Conservation (phyloP, 53 echinoderm and acorn worm species). For the Paracentrotus lividus region DNA sequence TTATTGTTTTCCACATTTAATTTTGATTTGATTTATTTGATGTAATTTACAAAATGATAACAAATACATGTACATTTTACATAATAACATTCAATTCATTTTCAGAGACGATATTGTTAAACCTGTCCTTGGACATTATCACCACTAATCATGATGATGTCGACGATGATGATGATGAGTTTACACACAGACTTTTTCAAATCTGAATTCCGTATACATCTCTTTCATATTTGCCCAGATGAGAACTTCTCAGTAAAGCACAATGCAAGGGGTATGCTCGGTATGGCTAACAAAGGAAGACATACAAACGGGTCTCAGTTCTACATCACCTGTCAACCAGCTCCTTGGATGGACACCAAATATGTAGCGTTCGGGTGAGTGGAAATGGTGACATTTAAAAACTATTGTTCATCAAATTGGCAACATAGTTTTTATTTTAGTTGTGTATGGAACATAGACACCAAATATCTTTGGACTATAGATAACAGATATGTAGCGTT, state of each 20-base stretch:
- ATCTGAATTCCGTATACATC: too few relatives aligned
- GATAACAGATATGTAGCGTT: conserved; percentile 96
- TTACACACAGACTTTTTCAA: too few relatives aligned
- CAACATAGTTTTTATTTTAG: not conserved
- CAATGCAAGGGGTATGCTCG: conserved; percentile 87
- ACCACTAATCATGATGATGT: too few relatives aligned
- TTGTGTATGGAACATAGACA: not conserved
- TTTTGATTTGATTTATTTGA: too few relatives aligned
- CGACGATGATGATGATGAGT: too few relatives aligned
- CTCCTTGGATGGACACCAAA: conserved; percentile 99
- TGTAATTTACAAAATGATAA: too few relatives aligned
- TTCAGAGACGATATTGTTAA: too few relatives aligned
- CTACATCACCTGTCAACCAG: conserved; percentile 93
- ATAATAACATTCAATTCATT: too few relatives aligned
- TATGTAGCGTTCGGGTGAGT: conserved; percentile 99
- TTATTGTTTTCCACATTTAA: too few relatives aligned
- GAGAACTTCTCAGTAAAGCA: conserved; percentile 94
- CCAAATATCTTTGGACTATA: too few relatives aligned
- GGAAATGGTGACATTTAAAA: not conserved
- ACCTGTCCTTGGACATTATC: too few relatives aligned
- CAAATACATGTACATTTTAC: too few relatives aligned
- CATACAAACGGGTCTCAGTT: conserved; percentile 99
- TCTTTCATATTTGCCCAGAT: conserved; percentile 69
- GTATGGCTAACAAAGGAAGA: conserved; percentile 97
- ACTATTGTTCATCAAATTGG: not conserved